A percentile compares a stretch with the other conserved stretches of the same genome.
Conservation (phyloP, 2,888 invertebrate species). For the Drosophila paranaensis region DNA sequence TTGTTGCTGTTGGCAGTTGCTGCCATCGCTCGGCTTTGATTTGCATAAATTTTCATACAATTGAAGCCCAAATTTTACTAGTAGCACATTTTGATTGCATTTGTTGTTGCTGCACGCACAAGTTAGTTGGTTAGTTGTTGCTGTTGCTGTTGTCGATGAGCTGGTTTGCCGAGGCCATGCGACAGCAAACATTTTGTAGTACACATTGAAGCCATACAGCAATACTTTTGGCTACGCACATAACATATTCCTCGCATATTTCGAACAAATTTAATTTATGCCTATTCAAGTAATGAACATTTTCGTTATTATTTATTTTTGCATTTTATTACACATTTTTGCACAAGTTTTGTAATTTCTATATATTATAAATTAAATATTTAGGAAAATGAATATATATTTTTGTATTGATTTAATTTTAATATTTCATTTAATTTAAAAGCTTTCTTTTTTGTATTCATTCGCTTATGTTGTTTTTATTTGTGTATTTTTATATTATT, state of each 20-base stretch:
- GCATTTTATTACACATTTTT: background rate
- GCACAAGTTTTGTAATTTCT: background rate
- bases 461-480: too few species aligned
- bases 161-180: conserved; percentile 55
- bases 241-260: conserved; percentile 36
- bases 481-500: too few species aligned
- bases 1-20: conserved; percentile 62
- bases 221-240: conserved; percentile 9
- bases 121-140: conserved; percentile 40
- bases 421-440: too few species aligned
- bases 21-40: conserved; percentile 72
- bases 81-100: conserved; percentile 58
- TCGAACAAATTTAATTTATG: background rate
- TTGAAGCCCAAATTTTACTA: conserved; percentile 67
- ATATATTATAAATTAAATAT: too few species aligned
- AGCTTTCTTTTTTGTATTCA: too few species aligned
- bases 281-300: background rate
- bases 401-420: too few species aligned
- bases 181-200: conserved; percentile 72
- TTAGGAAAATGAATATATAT: too few species aligned
- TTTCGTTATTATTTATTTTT: background rate
- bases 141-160: conserved; percentile 38
- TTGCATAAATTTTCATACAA: conserved; percentile 79
- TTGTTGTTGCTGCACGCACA: conserved; percentile 39
- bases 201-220: conserved; percentile 45